Evolutionary conservation across 2,888 invertebrate genomes (phyloP).

Genomic region (Cephus rjabovi): DNA sequence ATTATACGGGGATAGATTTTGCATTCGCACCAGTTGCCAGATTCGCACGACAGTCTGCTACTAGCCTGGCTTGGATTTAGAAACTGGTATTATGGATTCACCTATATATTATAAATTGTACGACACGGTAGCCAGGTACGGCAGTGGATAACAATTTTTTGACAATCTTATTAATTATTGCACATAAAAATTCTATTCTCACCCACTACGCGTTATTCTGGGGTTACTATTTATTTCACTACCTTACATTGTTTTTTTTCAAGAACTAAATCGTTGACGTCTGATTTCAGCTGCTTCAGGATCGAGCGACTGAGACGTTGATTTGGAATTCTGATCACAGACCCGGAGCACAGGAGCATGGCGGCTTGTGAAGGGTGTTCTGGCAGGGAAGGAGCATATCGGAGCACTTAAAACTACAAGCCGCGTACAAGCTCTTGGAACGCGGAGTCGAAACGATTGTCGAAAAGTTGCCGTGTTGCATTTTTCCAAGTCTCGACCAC

Average conservation of each 20-base stretch:
- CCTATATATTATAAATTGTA: not conserved
- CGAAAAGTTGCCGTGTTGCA: not conserved
- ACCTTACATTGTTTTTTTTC: not conserved
- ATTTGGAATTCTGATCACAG: slow-evolving; percentile 41
- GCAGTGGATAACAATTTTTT: not conserved
- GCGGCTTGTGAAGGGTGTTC: not conserved
- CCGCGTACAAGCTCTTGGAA: slow-evolving; percentile 33
- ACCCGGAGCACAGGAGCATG: slow-evolving; percentile 11
- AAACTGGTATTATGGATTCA: not conserved
- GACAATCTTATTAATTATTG: not conserved
- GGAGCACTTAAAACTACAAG: slow-evolving; percentile 42
- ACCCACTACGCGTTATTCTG: not conserved
- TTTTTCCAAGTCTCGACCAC: not conserved
- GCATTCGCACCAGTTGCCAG: slow-evolving; percentile 31
- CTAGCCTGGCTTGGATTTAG: not conserved
- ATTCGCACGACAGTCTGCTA: slow-evolving; percentile 11
- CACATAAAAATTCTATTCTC: not conserved
- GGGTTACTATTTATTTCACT: not conserved
- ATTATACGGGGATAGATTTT: slow-evolving; percentile 38
- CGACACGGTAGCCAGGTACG: not conserved
- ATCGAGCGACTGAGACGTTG: slow-evolving; percentile 8
- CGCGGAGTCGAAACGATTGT: slow-evolving; percentile 9
- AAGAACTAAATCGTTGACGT: slow-evolving; percentile 49
- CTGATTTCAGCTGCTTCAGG: slow-evolving; percentile 34
- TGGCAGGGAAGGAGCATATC: slow-evolving; percentile 17